A percentile compares a stretch with the other conserved stretches of the same genome.
Evolutionary conservation across 2,113 vertebrate species (phyloP).

Genomic region (Protobothrops flavoviridis): DNA sequence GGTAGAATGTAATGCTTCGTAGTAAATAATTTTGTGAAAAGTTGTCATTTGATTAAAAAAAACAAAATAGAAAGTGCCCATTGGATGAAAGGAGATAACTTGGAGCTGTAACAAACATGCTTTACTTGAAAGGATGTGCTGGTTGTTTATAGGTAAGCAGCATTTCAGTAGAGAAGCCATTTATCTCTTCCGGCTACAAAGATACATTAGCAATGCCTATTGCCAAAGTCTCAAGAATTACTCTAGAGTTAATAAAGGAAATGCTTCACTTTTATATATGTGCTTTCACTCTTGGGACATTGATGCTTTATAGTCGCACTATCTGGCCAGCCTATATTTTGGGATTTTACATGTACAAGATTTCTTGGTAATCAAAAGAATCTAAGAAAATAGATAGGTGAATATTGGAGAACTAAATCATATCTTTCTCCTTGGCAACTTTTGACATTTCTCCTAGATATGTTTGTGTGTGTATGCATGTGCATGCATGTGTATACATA

Average conservation of each 20-base stretch:
- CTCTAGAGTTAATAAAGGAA: background rate
- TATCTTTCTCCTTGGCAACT: background rate
- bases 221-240: background rate
- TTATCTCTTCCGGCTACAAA: background rate
- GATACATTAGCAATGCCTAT: background rate
- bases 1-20: background rate
- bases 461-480: background rate
- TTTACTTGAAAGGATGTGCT: background rate
- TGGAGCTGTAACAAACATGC: background rate
- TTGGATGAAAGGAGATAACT: background rate
- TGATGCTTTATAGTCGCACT: background rate
- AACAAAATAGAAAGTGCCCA: background rate
- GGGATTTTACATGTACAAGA: background rate
- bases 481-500: background rate
- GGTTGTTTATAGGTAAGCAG: background rate
- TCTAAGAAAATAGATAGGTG: background rate
- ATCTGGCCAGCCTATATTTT: background rate
- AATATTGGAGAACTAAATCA: background rate
- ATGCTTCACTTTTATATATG: background rate
- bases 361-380: background rate
- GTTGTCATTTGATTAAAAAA: background rate
- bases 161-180: background rate
- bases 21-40: background rate
- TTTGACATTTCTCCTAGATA: background rate
- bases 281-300: background rate